Evolutionary conservation across 2,113 vertebrate genomes (phyloP).

Genomic region (Cololabis saira): DNA sequence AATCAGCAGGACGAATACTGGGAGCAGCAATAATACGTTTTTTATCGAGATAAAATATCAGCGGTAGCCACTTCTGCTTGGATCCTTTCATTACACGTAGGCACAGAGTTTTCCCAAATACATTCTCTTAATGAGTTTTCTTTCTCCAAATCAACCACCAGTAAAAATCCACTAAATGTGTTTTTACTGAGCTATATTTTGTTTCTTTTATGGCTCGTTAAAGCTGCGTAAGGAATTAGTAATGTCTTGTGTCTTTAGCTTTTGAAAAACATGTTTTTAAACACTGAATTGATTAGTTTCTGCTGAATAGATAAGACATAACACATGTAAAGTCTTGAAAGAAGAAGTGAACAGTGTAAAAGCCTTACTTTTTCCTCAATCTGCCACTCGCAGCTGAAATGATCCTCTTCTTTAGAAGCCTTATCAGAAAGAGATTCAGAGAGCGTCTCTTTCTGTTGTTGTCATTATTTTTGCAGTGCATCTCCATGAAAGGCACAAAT

Average conservation of each 20-base stretch:
- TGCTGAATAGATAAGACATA: too few relatives aligned
- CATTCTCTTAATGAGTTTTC: not conserved
- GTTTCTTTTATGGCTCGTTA: too few relatives aligned
- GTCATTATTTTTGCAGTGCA: not conserved
- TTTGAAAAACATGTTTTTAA: too few relatives aligned
- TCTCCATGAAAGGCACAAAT: slow-evolving; percentile 23
- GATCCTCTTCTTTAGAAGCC: slow-evolving; percentile 3
- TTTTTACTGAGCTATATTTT: not conserved
- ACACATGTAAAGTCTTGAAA: slow-evolving; percentile 11
- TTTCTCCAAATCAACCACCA: not conserved
- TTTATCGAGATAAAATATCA: not conserved
- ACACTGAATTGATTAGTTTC: too few relatives aligned
- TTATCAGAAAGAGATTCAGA: slow-evolving; percentile 4
- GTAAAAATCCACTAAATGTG: not conserved
- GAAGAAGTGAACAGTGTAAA: slow-evolving; percentile 19
- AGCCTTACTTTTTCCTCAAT: slow-evolving; percentile 50
- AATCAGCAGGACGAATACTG: too few relatives aligned
- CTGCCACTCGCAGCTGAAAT: not conserved
- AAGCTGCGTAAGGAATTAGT: too few relatives aligned
- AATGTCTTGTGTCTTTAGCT: too few relatives aligned
- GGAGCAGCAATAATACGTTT: slow-evolving; percentile 1
- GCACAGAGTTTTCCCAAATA: not conserved
- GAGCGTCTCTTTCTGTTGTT: not conserved
- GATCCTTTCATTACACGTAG: not conserved
- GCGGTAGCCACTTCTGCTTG: not conserved